These are phyloP conservation scores for Cistogaster globosa DNA, from an alignment of 2,888 invertebrate species.

Conservation along the genomic window DNA sequence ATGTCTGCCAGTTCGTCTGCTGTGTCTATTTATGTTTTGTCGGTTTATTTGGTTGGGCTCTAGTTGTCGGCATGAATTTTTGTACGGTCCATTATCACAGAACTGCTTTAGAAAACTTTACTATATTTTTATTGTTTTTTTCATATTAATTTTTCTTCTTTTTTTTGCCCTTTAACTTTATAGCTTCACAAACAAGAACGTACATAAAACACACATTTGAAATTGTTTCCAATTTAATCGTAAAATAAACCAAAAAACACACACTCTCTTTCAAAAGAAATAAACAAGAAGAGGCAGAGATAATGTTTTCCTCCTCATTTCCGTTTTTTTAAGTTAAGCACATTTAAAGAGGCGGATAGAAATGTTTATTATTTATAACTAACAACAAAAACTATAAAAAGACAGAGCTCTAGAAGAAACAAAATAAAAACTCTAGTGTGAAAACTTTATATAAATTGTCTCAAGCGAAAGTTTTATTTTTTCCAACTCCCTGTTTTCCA, in stretches of 20 bases:
- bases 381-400: background rate
- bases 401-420: background rate
- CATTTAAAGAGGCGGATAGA: slow-evolving; percentile 61
- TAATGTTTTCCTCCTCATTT: slow-evolving; percentile 40
- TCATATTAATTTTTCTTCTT: background rate
- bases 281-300: slow-evolving; percentile 14
- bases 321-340: slow-evolving; percentile 54
- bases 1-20: background rate
- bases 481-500: background rate
- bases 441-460: slow-evolving; percentile 51
- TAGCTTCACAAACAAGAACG: slow-evolving; percentile 28
- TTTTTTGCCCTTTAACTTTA: slow-evolving; percentile 29
- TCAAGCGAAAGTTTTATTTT: slow-evolving; percentile 31
- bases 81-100: slow-evolving; percentile 66
- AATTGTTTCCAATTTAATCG: slow-evolving; percentile 59
- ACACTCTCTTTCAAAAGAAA: background rate
- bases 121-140: slow-evolving; percentile 24
- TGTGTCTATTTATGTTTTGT: slow-evolving; percentile 22
- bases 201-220: slow-evolving; percentile 21
- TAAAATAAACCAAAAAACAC: slow-evolving; percentile 41
- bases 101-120: slow-evolving; percentile 58
- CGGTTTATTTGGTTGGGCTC: slow-evolving; percentile 62
- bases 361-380: slow-evolving; percentile 65
- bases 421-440: slow-evolving; percentile 8
- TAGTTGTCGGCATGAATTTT: slow-evolving; percentile 67